Evolutionary conservation across 1,140 invertebrate species (phyloP), one percentile per base, ranked within the genome.

Genomic region (Plectrocnemia conspersa): DNA sequence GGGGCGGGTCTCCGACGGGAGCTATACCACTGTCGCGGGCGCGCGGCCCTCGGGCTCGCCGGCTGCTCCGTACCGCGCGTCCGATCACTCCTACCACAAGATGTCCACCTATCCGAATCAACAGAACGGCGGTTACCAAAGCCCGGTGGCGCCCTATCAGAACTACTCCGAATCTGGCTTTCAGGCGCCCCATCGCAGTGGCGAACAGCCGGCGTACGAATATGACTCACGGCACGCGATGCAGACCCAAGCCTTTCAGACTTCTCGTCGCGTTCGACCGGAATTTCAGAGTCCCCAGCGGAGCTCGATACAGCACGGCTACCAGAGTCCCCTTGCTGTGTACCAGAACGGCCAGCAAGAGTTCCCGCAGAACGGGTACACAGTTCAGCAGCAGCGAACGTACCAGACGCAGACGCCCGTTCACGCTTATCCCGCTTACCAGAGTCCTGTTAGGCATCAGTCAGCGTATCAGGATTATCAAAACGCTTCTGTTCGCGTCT

Each of bases 11-110:
- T n/a, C n/a, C n/a, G n/a, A n/a, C n/a, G n/a, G n/a, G n/a, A n/a
- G n/a, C n/a, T n/a, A n/a, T n/a, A n/a, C n/a, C n/a, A n/a, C n/a
- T n/a, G n/a, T n/a, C n/a, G n/a, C n/a, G n/a, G n/a, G n/a, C n/a
- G n/a, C n/a, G n/a, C n/a, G n/a, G n/a, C n/a, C n/a, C n/a, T 65
- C 68, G 15, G 71, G 69, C 60, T 65, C 42, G 19, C 45, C 66
- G 3, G 66, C 68, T 15, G 55, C 58, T 40, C 29, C 64, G 64
- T 65, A 60, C 65, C 71, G 24, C 66, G 58, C 71, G 24, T 68
- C 72, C 35, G 74, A 76, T 56, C 73, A 76, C 56, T 72, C 73
- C 41, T 76, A 74, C 54, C 74, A 75, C 42, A 76, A 76, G 61
- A 67, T 69, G 1, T 52, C 59, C 4, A 55, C 52, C 45, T 73